phyloP scores from a whole-genome alignment of 2,888 invertebrate species.

The Acronicta alni region DNA sequence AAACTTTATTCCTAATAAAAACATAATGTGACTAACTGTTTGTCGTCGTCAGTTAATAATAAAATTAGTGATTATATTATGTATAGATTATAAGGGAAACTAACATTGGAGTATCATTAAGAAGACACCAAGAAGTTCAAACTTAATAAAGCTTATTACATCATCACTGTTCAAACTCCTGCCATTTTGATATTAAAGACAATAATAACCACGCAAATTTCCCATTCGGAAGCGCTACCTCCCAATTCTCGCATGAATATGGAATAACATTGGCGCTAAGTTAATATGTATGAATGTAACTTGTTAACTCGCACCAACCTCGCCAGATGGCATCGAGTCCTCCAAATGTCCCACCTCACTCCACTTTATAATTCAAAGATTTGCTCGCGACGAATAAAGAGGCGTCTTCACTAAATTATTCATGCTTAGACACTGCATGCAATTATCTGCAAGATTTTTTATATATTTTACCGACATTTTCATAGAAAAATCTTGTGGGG shows the following conservation, averaged over 20 bases:
- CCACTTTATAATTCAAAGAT: slow-evolving; percentile 86
- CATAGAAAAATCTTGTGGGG: background rate
- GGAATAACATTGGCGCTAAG: slow-evolving; percentile 73
- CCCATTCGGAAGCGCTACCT: slow-evolving; percentile 58
- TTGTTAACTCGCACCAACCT: slow-evolving; percentile 75
- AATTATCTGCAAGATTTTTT: slow-evolving; percentile 46
- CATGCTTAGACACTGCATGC: slow-evolving; percentile 65
- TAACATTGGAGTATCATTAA: slow-evolving; percentile 49
- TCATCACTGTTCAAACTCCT: slow-evolving; percentile 16
- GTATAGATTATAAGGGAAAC: too few relatives aligned
- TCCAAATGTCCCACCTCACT: slow-evolving; percentile 72
- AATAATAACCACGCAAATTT: slow-evolving; percentile 51
- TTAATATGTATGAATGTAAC: slow-evolving; percentile 87
- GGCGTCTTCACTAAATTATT: slow-evolving; percentile 80
- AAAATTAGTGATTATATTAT: too few relatives aligned
- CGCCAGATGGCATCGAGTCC: slow-evolving; percentile 73
- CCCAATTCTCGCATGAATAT: slow-evolving; percentile 75
- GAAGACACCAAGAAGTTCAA: slow-evolving; percentile 49
- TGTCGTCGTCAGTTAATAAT: too few relatives aligned
- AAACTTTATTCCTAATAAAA: too few relatives aligned
- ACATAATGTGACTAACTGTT: too few relatives aligned
- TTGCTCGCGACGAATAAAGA: slow-evolving; percentile 81
- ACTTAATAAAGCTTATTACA: background rate
- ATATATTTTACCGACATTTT: slow-evolving; percentile 43
- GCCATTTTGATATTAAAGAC: slow-evolving; percentile 35